Evolutionary conservation across 2,797 vertebrate species (phyloP).

Genomic region (Chelidonichthys spinosus): DNA sequence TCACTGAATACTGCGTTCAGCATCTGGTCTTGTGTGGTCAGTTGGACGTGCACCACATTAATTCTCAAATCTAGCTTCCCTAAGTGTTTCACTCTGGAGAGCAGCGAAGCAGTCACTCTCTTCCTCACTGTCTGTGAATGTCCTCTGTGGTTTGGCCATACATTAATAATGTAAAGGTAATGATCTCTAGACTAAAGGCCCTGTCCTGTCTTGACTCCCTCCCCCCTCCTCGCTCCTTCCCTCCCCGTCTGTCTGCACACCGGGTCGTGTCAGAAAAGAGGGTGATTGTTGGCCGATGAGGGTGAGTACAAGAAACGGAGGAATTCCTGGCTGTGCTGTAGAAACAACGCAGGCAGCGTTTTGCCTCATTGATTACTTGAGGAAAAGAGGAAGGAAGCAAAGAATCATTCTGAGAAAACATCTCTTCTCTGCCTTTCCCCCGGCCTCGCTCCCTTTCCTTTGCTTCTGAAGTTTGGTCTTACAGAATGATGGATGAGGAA

Average conservation of each 20-base stretch:
- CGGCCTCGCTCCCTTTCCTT: conserved; percentile 40
- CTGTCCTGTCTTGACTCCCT: conserved; percentile 73
- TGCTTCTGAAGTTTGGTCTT: conserved; percentile 65
- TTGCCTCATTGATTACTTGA: conserved; percentile 66
- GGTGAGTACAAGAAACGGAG: conserved; percentile 61
- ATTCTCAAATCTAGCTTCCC: conserved; percentile 39
- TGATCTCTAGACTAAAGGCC: conserved; percentile 86
- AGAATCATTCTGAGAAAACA: conserved; percentile 76
- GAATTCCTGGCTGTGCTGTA: conserved; percentile 65
- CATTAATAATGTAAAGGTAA: conserved; percentile 88
- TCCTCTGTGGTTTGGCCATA: conserved; percentile 86
- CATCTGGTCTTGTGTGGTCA: conserved; percentile 6
- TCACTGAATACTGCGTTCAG: not conserved
- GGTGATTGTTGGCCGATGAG: conserved; percentile 35
- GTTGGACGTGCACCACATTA: conserved; percentile 4
- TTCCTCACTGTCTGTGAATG: conserved; percentile 76
- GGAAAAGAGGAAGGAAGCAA: conserved; percentile 68
- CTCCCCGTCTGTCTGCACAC: conserved; percentile 53
- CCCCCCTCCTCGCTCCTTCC: not conserved
- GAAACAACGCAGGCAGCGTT: conserved; percentile 51
- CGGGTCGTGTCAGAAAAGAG: conserved; percentile 23
- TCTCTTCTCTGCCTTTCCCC: conserved; percentile 51
- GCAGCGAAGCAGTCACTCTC: conserved; percentile 56
- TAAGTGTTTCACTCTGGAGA: conserved; percentile 50
- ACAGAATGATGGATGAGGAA: conserved; percentile 76